Base-by-base conservation (phyloP, 2,888 invertebrate species). In the Odontomyia ornata region DNA sequence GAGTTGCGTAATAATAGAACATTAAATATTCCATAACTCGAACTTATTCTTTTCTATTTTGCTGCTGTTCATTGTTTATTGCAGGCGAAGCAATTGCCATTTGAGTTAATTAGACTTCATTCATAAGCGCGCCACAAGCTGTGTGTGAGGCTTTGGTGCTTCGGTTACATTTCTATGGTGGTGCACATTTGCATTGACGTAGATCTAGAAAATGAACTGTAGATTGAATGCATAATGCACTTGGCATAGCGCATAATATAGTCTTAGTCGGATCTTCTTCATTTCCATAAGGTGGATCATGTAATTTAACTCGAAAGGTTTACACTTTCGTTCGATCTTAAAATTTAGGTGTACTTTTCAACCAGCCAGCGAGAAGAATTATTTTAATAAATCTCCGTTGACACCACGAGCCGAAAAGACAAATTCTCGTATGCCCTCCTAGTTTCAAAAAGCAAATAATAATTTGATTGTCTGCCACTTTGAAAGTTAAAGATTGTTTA, bases 1-100 rank as follows among this genome's bases (percentile, higher is more conserved):
- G 64, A n/a, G 64, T 64, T 64, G 64, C 64, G 64, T 64, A 64
- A 64, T 64, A 64, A 64, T 64, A 64, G 64, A 64, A 64, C 64
- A 64, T 64, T 64, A 64, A 64, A 27, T 64, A 28, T 64, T 64
- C 64, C 64, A 64, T 64, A 30, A 64, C 64, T 64, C 64, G 64
- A 30, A 28, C 64, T 64, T 64, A 64, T 64, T 64, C 64, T 64
- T 64, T 30, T 30, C 23, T 30, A n/a, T 64, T 64, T 64, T 11
- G 28, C 23, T 64, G 11, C 23, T 11, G 25, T 60, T 18, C 2
- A 25, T 60, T 60, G 60, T 60, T 60, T 25, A 60, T 25, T 60
- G 60, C 60, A 60, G 60, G 7, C 60, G 4, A 15, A 60, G 60
- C 60, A 60, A 60, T 60, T 60, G 60, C 60, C 25, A 60, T 60